Conservation (phyloP, 1,140 invertebrate species). For the Coboldia fuscipes region DNA sequence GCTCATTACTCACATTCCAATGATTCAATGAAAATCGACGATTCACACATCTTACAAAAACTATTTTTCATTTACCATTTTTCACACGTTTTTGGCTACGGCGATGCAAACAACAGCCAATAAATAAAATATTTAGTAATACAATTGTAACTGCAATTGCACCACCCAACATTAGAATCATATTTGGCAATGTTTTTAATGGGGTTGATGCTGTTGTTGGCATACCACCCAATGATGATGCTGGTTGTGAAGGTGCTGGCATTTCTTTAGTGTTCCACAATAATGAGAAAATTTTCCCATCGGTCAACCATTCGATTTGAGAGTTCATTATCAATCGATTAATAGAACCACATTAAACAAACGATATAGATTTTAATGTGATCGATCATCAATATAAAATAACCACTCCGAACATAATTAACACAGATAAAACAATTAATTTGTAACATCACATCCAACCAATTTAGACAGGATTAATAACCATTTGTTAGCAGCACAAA, state of each 20-base stretch:
- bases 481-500: not conserved
- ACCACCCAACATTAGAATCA: conserved; percentile 52
- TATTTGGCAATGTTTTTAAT: conserved; percentile 27
- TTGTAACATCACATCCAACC: not conserved
- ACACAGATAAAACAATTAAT: not conserved
- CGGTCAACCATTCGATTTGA: no score
- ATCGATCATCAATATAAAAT: no score
- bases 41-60: conserved; percentile 7
- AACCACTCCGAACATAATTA: no score
- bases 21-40: no score
- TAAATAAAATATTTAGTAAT: conserved; percentile 61
- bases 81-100: conserved; percentile 49
- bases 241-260: conserved; percentile 23
- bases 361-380: not conserved
- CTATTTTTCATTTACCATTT: conserved; percentile 17
- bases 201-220: conserved; percentile 19
- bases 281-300: no score
- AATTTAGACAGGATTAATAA: not conserved
- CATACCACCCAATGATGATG: conserved; percentile 21
- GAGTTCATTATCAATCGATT: no score
- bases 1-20: not conserved
- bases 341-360: no score
- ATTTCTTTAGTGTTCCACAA: conserved; percentile 17
- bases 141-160: conserved; percentile 48
- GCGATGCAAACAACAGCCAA: conserved; percentile 68